These are phyloP conservation scores for Brachionus rotundiformis DNA, from an alignment of 1,140 invertebrate species.

Conservation along the genomic window DNA sequence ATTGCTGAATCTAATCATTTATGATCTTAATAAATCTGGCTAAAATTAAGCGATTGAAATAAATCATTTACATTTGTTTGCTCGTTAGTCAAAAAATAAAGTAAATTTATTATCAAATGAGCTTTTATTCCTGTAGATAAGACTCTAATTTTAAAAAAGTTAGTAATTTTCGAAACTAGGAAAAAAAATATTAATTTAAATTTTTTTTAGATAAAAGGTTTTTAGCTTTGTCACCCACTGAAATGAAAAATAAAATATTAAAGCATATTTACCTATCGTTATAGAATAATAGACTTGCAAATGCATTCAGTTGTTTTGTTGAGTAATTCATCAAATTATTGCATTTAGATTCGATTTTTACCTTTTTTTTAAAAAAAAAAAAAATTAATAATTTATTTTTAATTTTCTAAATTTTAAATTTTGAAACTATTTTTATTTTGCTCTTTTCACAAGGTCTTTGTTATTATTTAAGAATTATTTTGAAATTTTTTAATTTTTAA, in stretches of 20 bases:
- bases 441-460: neutral
- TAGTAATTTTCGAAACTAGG: neutral
- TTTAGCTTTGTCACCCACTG: neutral
- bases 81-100: conserved; percentile 42
- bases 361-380: neutral
- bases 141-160: too few relatives aligned
- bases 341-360: conserved; percentile 44
- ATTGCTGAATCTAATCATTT: conserved; percentile 17
- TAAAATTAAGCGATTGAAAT: conserved; percentile 10
- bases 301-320: conserved; percentile 41
- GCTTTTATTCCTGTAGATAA: conserved; percentile 7
- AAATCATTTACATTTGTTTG: conserved; percentile 44
- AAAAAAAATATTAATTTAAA: neutral
- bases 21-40: conserved; percentile 18
- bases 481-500: neutral
- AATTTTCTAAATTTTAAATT: neutral
- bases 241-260: conserved; percentile 24
- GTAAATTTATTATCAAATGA: conserved; percentile 32
- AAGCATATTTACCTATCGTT: conserved; percentile 44
- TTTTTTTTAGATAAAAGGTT: neutral
- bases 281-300: conserved; percentile 34
- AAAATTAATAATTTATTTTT: conserved; percentile 27
- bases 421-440: neutral
- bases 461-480: conserved; percentile 5
- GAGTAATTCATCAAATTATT: conserved; percentile 47